Conservation (phyloP, 2,888 invertebrate species). For the Therioaphis trifolii region DNA sequence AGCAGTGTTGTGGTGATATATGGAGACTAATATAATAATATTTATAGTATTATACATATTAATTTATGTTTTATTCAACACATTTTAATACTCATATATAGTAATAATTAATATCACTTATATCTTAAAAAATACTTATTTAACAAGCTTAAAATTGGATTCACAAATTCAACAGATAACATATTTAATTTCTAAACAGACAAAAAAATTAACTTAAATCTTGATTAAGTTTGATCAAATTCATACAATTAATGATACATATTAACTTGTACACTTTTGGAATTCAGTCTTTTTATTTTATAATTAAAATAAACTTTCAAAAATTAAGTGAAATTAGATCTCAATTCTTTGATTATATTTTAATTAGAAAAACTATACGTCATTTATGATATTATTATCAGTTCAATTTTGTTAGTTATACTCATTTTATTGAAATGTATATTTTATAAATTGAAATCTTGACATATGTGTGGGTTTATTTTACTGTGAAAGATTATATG, state of each 20-base stretch:
- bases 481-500: constrained; percentile 24
- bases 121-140: constrained; percentile 39
- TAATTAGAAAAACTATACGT: constrained; percentile 42
- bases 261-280: constrained; percentile 11
- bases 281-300: constrained; percentile 42
- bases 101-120: constrained; percentile 49
- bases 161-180: constrained; percentile 9
- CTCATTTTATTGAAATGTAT: constrained; percentile 25
- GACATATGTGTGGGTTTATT: constrained; percentile 34
- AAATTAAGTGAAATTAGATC: constrained; percentile 60
- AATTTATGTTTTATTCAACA: constrained; percentile 54
- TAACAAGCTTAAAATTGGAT: constrained; percentile 39
- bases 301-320: constrained; percentile 14
- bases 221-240: constrained; percentile 3
- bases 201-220: constrained; percentile 14
- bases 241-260: background rate
- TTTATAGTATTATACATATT: constrained; percentile 57
- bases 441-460: constrained; percentile 45
- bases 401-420: constrained; percentile 32
- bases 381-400: constrained; percentile 41
- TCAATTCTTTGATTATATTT: constrained; percentile 50
- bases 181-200: constrained; percentile 8
- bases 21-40: constrained; percentile 61
- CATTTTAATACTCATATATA: constrained; percentile 36
- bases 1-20: constrained; percentile 53